These are phyloP conservation scores for Verasper variegatus DNA, from an alignment of 2,113 vertebrate genomes.

Conservation along the genomic window DNA sequence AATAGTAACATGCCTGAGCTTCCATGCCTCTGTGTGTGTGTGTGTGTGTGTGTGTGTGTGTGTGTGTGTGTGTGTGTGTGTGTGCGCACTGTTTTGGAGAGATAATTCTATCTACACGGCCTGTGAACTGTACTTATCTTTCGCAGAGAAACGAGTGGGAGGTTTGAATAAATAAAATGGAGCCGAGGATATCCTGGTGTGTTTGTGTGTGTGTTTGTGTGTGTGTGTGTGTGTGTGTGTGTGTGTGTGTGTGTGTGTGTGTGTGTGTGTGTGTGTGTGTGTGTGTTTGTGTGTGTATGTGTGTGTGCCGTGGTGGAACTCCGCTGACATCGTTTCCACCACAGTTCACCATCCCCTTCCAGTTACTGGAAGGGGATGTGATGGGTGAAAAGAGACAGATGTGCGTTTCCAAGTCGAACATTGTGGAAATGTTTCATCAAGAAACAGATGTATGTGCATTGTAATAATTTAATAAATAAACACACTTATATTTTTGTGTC, in stretches of 20 bases:
- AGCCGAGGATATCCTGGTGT: slow-evolving; percentile 48
- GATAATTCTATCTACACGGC: slow-evolving; percentile 45
- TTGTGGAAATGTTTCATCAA: not conserved
- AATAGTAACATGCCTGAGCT: slow-evolving; percentile 29
- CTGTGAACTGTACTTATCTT: slow-evolving; percentile 37
- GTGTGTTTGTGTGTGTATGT: slow-evolving; percentile 12
- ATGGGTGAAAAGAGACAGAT: slow-evolving; percentile 6
- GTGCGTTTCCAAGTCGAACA: not conserved
- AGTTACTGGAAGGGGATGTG: slow-evolving; percentile 12
- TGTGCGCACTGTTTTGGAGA: not conserved
- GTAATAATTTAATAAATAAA: slow-evolving; percentile 14
- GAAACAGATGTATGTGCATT: not conserved
- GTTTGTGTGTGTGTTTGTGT: slow-evolving; percentile 4
- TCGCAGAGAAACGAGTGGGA: slow-evolving; percentile 47
- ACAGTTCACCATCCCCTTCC: too few relatives aligned
- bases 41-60: not conserved
- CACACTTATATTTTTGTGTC: not conserved
- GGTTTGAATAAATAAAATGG: slow-evolving; percentile 63
- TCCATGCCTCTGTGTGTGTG: slow-evolving; percentile 24
- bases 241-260: slow-evolving; percentile 2
- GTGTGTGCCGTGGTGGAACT: slow-evolving; percentile 27
- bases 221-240: slow-evolving; percentile 23
- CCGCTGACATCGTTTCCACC: slow-evolving; percentile 12
- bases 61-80: too few relatives aligned
- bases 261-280: not conserved